Evolutionary conservation across 2,888 invertebrate species (phyloP).

Genomic region (Patella depressa): DNA sequence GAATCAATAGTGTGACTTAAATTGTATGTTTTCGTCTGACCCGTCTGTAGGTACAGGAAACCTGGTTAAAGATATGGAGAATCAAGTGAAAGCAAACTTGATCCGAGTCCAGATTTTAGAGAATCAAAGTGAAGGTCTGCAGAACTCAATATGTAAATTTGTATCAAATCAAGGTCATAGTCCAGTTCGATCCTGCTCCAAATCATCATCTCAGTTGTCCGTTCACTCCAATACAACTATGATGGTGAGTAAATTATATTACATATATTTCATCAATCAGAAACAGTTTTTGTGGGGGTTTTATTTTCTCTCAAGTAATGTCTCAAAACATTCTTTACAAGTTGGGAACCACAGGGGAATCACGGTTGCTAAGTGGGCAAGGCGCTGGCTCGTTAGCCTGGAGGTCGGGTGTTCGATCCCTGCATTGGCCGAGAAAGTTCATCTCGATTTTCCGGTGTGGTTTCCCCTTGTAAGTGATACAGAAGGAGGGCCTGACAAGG

Average conservation of each 20-base stretch:
- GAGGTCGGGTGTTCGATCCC: too few relatives aligned
- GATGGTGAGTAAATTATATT: not conserved
- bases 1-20: too few relatives aligned
- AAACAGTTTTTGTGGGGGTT: not conserved
- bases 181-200: not conserved
- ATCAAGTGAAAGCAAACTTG: conserved; percentile 69
- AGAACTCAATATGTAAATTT: conserved; percentile 55
- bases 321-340: not conserved
- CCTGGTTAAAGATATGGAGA: conserved; percentile 68
- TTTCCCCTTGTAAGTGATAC: too few relatives aligned
- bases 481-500: too few relatives aligned
- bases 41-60: conserved; percentile 62
- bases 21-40: too few relatives aligned
- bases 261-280: not conserved
- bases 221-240: too few relatives aligned
- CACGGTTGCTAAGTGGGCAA: not conserved
- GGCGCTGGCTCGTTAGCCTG: too few relatives aligned
- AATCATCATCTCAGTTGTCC: too few relatives aligned
- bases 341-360: not conserved
- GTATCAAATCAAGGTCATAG: conserved; percentile 35
- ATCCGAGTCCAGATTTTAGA: conserved; percentile 65
- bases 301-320: not conserved
- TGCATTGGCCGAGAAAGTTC: too few relatives aligned
- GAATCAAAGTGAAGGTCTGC: conserved; percentile 63
- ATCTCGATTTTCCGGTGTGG: too few relatives aligned